Conservation (phyloP, 2,113 vertebrate species). For the Cricetomys ansorgei region DNA sequence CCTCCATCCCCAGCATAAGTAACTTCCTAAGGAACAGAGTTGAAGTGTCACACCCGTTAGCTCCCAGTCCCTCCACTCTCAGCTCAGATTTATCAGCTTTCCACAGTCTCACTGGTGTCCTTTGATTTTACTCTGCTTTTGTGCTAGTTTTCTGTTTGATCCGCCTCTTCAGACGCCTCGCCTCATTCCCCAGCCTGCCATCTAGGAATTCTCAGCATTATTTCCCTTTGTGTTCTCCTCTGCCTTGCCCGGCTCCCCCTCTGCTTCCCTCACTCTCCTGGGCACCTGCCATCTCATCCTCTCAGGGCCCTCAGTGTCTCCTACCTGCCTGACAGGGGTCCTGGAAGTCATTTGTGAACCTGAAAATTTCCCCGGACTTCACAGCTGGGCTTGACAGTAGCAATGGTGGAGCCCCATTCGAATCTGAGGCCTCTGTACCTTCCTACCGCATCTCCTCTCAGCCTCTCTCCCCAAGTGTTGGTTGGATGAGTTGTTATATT, state of each 20-base stretch:
- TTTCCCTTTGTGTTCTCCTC: neutral
- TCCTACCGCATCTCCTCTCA: neutral
- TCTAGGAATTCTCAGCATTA: neutral
- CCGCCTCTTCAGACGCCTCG: neutral
- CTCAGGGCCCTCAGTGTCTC: neutral
- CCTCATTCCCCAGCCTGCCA: neutral
- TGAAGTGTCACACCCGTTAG: neutral
- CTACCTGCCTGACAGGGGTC: neutral
- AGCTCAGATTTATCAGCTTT: neutral
- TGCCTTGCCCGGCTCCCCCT: neutral
- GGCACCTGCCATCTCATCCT: neutral
- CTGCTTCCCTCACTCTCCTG: neutral
- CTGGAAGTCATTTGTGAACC: neutral
- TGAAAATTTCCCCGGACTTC: neutral
- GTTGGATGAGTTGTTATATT: neutral
- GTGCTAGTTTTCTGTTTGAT: conserved; percentile 39
- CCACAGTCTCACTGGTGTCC: neutral
- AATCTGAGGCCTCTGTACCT: neutral
- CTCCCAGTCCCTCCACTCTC: neutral
- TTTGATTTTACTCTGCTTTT: conserved; percentile 46
- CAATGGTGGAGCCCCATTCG: neutral
- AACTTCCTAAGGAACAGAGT: neutral
- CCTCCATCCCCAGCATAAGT: neutral
- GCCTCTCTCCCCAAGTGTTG: neutral
- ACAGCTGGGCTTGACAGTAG: neutral